Evolutionary conservation across 2,888 invertebrate species (phyloP).

Genomic region (Villa cingulata): DNA sequence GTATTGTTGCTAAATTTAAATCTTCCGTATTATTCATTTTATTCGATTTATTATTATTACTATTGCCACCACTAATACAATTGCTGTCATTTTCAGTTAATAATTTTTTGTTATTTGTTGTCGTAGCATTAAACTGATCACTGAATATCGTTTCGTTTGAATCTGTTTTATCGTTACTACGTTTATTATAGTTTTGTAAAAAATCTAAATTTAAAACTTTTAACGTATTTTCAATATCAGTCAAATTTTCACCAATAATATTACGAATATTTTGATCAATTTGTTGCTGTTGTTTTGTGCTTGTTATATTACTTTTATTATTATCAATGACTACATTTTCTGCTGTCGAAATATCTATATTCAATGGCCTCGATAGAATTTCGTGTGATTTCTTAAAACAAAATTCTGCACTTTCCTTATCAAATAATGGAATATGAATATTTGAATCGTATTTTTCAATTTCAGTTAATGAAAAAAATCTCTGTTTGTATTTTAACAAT

Average conservation of each 20-base stretch:
- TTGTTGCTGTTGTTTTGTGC: constrained; percentile 11
- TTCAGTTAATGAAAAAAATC: constrained; percentile 41
- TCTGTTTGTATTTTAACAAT: too few species aligned
- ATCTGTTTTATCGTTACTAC: constrained; percentile 36
- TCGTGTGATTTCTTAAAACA: constrained; percentile 60
- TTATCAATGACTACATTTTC: background rate
- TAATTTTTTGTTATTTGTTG: background rate
- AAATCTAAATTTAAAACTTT: constrained; percentile 36
- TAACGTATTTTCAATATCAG: constrained; percentile 36
- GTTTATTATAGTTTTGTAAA: constrained; percentile 35
- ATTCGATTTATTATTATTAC: constrained; percentile 21
- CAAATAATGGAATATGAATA: constrained; percentile 51
- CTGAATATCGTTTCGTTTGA: constrained; percentile 34
- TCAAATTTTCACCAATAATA: constrained; percentile 32
- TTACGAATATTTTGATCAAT: constrained; percentile 19
- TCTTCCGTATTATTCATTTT: background rate
- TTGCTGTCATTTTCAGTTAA: background rate
- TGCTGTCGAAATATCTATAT: constrained; percentile 22
- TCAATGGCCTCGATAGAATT: constrained; percentile 45
- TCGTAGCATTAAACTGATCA: constrained; percentile 21
- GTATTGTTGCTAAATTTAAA: background rate
- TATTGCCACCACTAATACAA: constrained; percentile 27
- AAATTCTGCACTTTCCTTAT: constrained; percentile 59
- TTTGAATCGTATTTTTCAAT: constrained; percentile 35
- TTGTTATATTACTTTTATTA: too few species aligned